Conservation (phyloP, 1,140 invertebrate species). For the Muscidifurax raptorellus region DNA sequence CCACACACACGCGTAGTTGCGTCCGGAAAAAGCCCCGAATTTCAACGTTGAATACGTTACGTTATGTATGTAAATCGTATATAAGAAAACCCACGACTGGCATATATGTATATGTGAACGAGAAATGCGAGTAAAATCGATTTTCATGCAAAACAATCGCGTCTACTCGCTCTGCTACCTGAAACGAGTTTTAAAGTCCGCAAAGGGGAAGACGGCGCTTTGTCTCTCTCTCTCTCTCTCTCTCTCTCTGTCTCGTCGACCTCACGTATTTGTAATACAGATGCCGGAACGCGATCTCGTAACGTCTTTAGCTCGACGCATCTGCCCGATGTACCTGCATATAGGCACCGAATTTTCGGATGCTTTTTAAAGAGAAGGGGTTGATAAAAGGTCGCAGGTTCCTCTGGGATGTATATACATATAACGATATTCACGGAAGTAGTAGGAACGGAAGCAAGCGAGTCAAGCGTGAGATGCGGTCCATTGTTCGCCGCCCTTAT, state of each 20-base stretch:
- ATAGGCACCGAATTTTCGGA: background rate
- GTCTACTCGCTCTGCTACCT: constrained; percentile 4
- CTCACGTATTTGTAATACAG: background rate
- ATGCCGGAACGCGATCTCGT: background rate
- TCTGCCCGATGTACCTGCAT: constrained; percentile 31
- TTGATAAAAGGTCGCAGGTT: constrained; percentile 15
- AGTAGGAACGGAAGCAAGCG: background rate
- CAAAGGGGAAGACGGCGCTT: background rate
- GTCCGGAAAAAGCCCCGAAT: too few species aligned
- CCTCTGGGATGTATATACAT: constrained; percentile 16
- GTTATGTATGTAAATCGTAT: too few species aligned
- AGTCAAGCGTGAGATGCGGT: background rate
- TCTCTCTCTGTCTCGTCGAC: background rate
- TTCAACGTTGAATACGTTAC: too few species aligned
- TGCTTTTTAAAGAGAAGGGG: background rate
- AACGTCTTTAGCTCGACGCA: constrained; percentile 27
- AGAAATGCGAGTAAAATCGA: constrained; percentile 56
- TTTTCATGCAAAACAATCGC: constrained; percentile 58
- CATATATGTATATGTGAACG: too few species aligned
- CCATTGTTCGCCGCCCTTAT: background rate
- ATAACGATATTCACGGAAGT: constrained; percentile 30
- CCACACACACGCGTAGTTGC: too few species aligned
- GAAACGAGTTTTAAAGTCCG: background rate
- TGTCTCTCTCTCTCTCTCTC: constrained; percentile 5
- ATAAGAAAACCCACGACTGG: too few species aligned